These are phyloP conservation scores for Scaptodrosophila lebanonensis DNA, from an alignment of 1,140 invertebrate species.

Conservation along the genomic window DNA sequence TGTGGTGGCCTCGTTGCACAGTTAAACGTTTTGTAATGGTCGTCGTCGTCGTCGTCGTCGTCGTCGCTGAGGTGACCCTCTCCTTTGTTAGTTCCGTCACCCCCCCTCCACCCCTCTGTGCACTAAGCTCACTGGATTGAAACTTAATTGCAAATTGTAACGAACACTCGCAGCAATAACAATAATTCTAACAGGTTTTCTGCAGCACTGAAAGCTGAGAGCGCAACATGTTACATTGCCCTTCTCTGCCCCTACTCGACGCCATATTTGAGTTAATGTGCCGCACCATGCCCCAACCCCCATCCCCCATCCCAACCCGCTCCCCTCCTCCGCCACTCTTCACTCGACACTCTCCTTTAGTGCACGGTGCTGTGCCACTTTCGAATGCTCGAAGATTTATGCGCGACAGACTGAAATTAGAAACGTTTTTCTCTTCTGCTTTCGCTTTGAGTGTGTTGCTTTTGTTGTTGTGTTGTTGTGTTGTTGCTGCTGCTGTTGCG, in stretches of 20 bases:
- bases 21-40: conserved; percentile 53
- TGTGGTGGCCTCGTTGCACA: conserved; percentile 16
- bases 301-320: too few species aligned
- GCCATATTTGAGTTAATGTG: neutral
- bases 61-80: neutral
- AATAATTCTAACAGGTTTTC: conserved; percentile 57
- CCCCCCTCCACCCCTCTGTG: neutral
- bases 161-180: conserved; percentile 60
- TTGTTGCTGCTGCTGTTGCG: conserved; percentile 20
- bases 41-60: conserved; percentile 1
- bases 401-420: conserved; percentile 59
- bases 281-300: neutral
- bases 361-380: conserved; percentile 8
- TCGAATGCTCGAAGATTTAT: conserved; percentile 45
- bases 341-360: too few species aligned
- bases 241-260: too few species aligned
- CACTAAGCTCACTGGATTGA: conserved; percentile 44
- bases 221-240: too few species aligned
- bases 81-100: neutral
- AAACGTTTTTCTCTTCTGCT: conserved; percentile 42
- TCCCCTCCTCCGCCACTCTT: too few species aligned
- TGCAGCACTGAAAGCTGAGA: too few species aligned
- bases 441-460: neutral
- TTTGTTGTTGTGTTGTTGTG: conserved; percentile 22
- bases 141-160: conserved; percentile 67